phyloP scores from a whole-genome alignment of 2,888 invertebrate species.

The Diploptera punctata region DNA sequence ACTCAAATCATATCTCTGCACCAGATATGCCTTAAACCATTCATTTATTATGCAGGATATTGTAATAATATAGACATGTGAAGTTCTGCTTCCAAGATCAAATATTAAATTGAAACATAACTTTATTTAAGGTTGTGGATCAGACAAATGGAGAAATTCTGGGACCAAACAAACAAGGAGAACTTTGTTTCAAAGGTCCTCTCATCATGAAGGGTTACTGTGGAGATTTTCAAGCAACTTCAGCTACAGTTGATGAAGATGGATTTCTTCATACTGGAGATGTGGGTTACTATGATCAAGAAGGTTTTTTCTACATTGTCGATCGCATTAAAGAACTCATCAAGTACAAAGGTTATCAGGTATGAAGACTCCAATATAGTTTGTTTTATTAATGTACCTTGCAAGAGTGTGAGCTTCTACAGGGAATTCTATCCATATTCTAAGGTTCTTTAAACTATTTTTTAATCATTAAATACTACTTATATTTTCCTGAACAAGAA shows the following conservation, averaged over 20 bases:
- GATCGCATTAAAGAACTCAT: slow-evolving; percentile 90
- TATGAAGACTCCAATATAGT: slow-evolving; percentile 45
- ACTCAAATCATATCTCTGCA: no score
- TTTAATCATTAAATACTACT: no score
- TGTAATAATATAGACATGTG: no score
- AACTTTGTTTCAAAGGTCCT: slow-evolving; percentile 84
- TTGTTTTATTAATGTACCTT: no score
- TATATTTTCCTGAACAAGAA: no score
- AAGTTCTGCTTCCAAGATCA: no score
- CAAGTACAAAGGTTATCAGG: slow-evolving; percentile 84
- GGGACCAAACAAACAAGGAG: slow-evolving; percentile 68
- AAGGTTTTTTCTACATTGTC: slow-evolving; percentile 80
- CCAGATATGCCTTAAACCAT: no score
- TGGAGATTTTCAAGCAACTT: slow-evolving; percentile 70
- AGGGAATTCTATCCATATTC: no score
- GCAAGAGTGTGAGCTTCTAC: no score
- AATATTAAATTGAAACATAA: no score
- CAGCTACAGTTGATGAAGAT: slow-evolving; percentile 68
- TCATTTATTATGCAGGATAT: no score
- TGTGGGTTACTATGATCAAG: slow-evolving; percentile 79
- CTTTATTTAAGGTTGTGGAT: slow-evolving; percentile 56
- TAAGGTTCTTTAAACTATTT: no score
- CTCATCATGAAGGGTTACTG: slow-evolving; percentile 86
- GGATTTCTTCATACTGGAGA: slow-evolving; percentile 85
- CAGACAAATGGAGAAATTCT: slow-evolving; percentile 62